Evolutionary conservation across 2,113 vertebrate genomes (phyloP).

Genomic region (Ailurus styani): DNA sequence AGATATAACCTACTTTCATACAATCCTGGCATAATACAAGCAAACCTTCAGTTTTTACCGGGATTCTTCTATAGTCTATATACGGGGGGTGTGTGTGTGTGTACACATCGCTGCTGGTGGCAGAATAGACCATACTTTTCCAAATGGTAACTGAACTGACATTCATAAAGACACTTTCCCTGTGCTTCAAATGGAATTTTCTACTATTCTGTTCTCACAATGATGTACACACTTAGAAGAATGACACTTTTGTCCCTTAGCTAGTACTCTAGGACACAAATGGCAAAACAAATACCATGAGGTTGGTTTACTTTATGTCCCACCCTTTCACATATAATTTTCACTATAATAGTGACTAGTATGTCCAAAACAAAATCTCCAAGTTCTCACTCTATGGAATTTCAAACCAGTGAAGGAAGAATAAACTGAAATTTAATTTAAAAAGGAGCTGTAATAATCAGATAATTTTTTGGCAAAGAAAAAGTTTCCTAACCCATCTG

Average conservation of each 20-base stretch:
- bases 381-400: not conserved
- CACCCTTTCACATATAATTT: not conserved
- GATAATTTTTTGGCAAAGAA: not conserved
- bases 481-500: not conserved
- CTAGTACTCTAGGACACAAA: not conserved
- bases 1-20: not conserved
- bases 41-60: not conserved
- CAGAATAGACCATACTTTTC: not conserved
- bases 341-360: not conserved
- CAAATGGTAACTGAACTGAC: not conserved
- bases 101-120: not conserved
- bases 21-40: not conserved
- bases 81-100: not conserved
- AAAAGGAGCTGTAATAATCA: not conserved
- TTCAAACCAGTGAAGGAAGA: not conserved
- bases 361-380: not conserved
- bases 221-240: not conserved
- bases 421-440: not conserved
- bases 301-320: not conserved
- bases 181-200: not conserved
- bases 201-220: not conserved
- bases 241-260: not conserved
- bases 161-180: not conserved
- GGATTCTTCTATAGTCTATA: not conserved
- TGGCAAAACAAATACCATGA: not conserved